Evolutionary conservation across 2,888 invertebrate genomes (phyloP).

Genomic region (Drosophila aldrichi): DNA sequence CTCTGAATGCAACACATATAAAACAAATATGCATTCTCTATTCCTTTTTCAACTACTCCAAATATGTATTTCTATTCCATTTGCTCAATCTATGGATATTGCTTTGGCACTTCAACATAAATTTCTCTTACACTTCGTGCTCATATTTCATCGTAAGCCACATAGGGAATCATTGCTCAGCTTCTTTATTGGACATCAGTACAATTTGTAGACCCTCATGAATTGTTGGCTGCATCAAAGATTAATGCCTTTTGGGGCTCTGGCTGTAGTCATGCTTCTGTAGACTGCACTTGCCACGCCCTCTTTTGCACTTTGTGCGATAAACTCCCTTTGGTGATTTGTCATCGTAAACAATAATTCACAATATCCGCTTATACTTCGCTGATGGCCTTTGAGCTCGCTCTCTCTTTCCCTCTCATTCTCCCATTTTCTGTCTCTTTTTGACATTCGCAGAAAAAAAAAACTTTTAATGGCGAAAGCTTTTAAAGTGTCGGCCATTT

Average conservation of each 20-base stretch:
- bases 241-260: conserved; percentile 45
- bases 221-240: conserved; percentile 45
- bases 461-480: conserved; percentile 51
- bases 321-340: conserved; percentile 40
- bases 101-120: not conserved
- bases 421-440: not conserved
- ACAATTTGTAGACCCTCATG: conserved; percentile 28
- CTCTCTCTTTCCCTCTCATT: not conserved
- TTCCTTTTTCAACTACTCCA: not conserved
- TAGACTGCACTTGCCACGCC: conserved; percentile 13
- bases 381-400: conserved; percentile 12
- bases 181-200: conserved; percentile 33
- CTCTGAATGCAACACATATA: not conserved
- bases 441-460: not conserved
- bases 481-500: conserved; percentile 47
- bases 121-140: not conserved
- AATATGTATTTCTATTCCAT: not conserved
- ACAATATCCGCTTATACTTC: conserved; percentile 54
- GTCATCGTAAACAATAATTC: conserved; percentile 68
- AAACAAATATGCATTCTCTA: not conserved
- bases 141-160: conserved; percentile 14
- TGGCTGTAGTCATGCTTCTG: not conserved
- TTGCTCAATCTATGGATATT: not conserved
- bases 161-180: conserved; percentile 9
- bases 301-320: conserved; percentile 8